Base-by-base conservation (phyloP, 2,797 vertebrate species). In the Galaxias olidus region DNA sequence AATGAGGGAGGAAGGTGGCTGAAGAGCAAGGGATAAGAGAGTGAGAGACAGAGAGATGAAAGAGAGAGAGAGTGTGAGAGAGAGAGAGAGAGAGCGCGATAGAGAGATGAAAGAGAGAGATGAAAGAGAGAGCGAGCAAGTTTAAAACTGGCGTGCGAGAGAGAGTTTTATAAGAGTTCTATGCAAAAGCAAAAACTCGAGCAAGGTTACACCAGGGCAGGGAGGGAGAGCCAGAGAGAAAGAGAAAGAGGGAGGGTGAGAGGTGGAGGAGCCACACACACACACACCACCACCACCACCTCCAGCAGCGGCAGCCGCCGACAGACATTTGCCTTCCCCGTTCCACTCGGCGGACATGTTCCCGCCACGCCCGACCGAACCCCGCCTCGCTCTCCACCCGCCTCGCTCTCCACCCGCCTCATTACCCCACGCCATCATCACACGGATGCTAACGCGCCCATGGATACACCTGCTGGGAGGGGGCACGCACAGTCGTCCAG, bases 371-470 rank as follows among this genome's bases (percentile, higher is more conserved):
- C 85, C 84, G 84, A 83, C 69, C 76, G 85, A 78, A 68, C 81
- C 75, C 78, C 84, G 77, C 83, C 81, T 81, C 71, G 77, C 78
- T 83, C 78, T 80, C 80, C 69, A 65, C 11, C 74, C 78, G 82
- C 74, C 81, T 86, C 83, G 77, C 78, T 83, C 78, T 80, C 80
- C 69, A 65, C 11, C 74, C 78, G 82, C 74, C 81, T 86, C 83
- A 80, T 87, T 87, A 90, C 82, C 77, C 74, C 43, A 71, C 71
- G 75, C 77, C 79, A 82, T 84, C 79, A 85, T 58, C 53, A 62
- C 42, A 72, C 52, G 53, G 49, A 82, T 78, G 65, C 74, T 70
- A 84, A 82, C 68, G 30, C 30, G 6, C 30, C 30, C 30, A 2
- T 30, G 30, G n/a, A n/a, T n/a, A n/a, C 30, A 30, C 30, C 30